A percentile compares a stretch with the other conserved stretches of the same genome.
Conservation (phyloP, 2,888 invertebrate genomes). For the Noctua pronuba region DNA sequence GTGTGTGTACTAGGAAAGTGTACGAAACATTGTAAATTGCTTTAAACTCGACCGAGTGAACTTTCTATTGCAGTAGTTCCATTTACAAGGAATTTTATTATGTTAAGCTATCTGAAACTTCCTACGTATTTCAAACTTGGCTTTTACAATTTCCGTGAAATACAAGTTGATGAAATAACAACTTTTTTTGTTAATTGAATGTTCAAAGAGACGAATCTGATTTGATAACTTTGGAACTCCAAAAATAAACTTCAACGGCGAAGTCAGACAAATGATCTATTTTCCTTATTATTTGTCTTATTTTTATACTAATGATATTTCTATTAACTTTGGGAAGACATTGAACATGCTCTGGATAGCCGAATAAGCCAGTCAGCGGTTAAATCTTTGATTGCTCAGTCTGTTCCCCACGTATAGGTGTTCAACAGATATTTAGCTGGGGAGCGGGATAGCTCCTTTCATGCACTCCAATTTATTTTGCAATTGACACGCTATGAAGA, state of each 20-base stretch:
- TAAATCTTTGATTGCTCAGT: neutral
- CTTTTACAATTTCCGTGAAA: neutral
- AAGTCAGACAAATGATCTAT: neutral
- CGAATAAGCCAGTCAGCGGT: neutral
- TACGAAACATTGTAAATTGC: neutral
- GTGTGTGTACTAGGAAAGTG: neutral
- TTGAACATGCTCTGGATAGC: neutral
- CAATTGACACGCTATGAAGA: neutral
- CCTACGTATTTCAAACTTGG: neutral
- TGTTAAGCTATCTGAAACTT: conserved; percentile 12
- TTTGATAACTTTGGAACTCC: neutral
- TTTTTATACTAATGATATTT: neutral
- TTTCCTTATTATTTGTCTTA: neutral
- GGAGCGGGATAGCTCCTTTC: neutral
- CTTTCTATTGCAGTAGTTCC: conserved; percentile 12
- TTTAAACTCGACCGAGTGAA: neutral
- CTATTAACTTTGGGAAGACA: neutral
- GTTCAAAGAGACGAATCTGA: neutral
- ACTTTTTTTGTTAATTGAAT: neutral
- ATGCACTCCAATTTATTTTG: neutral
- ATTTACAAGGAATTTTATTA: conserved; percentile 14
- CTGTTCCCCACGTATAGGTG: neutral
- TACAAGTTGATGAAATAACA: neutral
- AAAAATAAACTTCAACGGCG: neutral
- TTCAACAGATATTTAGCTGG: neutral